Evolutionary conservation across 2,113 vertebrate genomes (phyloP).

Genomic region (Ptilonorhynchus violaceus): DNA sequence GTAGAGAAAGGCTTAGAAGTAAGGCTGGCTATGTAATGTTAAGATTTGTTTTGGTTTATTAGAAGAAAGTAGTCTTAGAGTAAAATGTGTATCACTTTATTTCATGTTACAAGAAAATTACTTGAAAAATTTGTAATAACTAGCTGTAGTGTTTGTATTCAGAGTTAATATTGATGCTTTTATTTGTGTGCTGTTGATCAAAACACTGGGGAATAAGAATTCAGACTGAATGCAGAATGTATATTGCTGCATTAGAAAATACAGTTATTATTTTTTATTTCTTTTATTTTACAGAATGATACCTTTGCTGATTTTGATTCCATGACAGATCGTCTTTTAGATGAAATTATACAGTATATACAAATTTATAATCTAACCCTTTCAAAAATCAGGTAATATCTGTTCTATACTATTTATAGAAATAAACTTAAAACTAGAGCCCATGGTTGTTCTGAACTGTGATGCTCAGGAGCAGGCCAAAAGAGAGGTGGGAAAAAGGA

Average conservation of each 20-base stretch:
- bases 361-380: conserved; percentile 96
- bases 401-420: conserved; percentile 31
- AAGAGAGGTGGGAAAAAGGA: not conserved
- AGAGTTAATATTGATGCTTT: not conserved
- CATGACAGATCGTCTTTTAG: conserved; percentile 96
- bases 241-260: conserved; percentile 36
- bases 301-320: conserved; percentile 99
- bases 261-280: conserved; percentile 47
- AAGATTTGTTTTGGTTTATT: not conserved
- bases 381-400: conserved; percentile 94
- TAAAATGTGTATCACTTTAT: not conserved
- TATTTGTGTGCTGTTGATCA: not conserved
- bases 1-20: not conserved
- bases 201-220: not conserved
- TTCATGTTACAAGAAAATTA: not conserved
- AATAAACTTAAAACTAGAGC: not conserved
- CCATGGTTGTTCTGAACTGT: conserved; percentile 11
- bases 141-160: conserved; percentile 13
- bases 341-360: conserved; percentile 98
- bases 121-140: not conserved
- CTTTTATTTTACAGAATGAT: conserved; percentile 87
- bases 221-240: conserved; percentile 24
- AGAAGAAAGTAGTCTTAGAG: not conserved
- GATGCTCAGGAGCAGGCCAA: not conserved
- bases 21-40: not conserved